Percentiles rank a stretch among this genome's conserved stretches.
These are phyloP conservation scores for Gymnocheta viridis DNA, from an alignment of 2,888 invertebrate species.

Conservation along the genomic window DNA sequence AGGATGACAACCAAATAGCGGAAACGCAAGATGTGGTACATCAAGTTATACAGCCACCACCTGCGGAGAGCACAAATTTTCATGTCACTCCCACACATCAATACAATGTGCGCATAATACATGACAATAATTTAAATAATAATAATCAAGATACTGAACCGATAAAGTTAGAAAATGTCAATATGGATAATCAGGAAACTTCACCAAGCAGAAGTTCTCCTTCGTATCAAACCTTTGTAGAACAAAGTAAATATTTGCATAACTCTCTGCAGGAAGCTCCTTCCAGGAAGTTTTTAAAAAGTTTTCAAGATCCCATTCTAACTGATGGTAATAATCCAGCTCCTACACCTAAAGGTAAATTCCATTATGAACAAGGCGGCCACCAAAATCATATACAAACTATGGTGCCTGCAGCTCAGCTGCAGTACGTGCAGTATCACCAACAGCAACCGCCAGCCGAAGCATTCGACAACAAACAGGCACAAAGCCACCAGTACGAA, in stretches of 20 bases:
- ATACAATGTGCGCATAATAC: slow-evolving; percentile 78
- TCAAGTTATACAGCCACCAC: slow-evolving; percentile 72
- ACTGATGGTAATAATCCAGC: slow-evolving; percentile 66
- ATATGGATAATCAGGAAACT: neutral
- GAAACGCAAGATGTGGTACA: slow-evolving; percentile 78
- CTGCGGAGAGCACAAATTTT: slow-evolving; percentile 61
- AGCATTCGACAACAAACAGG: slow-evolving; percentile 53
- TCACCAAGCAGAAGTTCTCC: slow-evolving; percentile 73
- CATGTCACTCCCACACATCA: slow-evolving; percentile 71
- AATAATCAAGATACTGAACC: slow-evolving; percentile 59
- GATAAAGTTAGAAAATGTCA: neutral
- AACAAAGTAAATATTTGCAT: slow-evolving; percentile 67
- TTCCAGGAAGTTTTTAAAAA: slow-evolving; percentile 79
- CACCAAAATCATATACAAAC: slow-evolving; percentile 56
- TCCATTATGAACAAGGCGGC: slow-evolving; percentile 75
- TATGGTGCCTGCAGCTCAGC: slow-evolving; percentile 71
- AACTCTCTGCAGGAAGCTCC: slow-evolving; percentile 76
- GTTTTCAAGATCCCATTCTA: slow-evolving; percentile 76
- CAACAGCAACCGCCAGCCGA: slow-evolving; percentile 36
- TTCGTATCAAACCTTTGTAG: slow-evolving; percentile 70
- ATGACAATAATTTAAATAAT: slow-evolving; percentile 70
- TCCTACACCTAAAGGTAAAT: slow-evolving; percentile 73
- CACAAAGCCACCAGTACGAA: slow-evolving; percentile 47
- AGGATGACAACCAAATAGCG: slow-evolving; percentile 82
- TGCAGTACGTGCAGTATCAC: slow-evolving; percentile 70